Conservation (phyloP, 2,113 vertebrate species). For the Cyprinodon variegatus region DNA sequence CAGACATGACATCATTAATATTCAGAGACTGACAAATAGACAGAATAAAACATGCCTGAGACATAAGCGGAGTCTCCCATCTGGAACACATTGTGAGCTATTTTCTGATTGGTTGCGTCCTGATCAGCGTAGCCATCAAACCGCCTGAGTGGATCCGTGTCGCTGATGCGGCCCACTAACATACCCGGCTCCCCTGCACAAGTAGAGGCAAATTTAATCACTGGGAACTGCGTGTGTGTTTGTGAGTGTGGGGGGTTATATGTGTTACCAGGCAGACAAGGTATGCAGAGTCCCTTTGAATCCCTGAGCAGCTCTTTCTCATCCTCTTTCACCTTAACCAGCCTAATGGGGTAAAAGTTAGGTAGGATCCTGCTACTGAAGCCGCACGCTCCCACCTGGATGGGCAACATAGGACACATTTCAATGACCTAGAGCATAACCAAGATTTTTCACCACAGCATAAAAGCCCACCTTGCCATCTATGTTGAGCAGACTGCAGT, state of each 20-base stretch:
- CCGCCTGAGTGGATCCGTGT: conserved; percentile 85
- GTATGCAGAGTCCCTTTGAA: conserved; percentile 82
- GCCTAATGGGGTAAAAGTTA: conserved; percentile 84
- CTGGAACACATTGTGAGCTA: conserved; percentile 81
- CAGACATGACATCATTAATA: neutral
- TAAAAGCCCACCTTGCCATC: conserved; percentile 85
- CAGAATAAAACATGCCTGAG: conserved; percentile 76
- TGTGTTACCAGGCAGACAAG: conserved; percentile 82
- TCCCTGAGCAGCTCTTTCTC: conserved; percentile 84
- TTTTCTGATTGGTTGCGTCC: conserved; percentile 84
- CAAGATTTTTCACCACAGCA: neutral
- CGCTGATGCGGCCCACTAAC: conserved; percentile 84
- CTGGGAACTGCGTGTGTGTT: neutral
- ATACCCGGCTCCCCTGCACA: conserved; percentile 84
- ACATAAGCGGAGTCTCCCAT: conserved; percentile 87
- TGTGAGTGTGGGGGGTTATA: neutral
- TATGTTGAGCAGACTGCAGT: conserved; percentile 92
- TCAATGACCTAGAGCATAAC: neutral
- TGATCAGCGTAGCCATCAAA: conserved; percentile 87
- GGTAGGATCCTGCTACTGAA: conserved; percentile 89
- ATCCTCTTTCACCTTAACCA: conserved; percentile 85
- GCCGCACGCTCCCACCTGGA: conserved; percentile 86
- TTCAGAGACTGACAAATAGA: neutral
- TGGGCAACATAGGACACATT: neutral
- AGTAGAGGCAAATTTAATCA: neutral